Evolutionary conservation across 2,113 vertebrate genomes (phyloP).

Genomic region (Himantopus leucocephalus): DNA sequence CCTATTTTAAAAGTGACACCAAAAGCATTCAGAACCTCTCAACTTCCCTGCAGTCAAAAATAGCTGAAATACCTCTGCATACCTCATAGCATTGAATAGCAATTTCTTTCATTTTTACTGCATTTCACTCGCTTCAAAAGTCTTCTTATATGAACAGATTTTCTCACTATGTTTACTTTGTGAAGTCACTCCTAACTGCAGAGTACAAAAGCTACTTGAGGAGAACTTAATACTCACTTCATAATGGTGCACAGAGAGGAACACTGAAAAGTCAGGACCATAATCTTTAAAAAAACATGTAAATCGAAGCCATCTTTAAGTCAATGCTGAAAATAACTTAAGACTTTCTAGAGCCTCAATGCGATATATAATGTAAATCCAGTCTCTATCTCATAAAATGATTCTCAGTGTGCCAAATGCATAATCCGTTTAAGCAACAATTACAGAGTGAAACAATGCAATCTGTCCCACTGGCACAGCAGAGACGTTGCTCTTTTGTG

Average conservation of each 20-base stretch:
- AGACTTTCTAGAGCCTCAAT: conserved; percentile 23
- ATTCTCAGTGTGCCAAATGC: conserved; percentile 58
- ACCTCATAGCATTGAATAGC: not conserved
- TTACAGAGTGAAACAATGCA: conserved; percentile 73
- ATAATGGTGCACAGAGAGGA: not conserved
- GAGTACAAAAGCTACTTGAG: not conserved
- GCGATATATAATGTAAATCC: conserved; percentile 25
- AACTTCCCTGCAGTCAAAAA: not conserved
- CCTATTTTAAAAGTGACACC: not conserved
- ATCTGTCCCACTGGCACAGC: conserved; percentile 71
- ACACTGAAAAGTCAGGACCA: not conserved
- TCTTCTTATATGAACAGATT: not conserved
- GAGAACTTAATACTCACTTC: not conserved
- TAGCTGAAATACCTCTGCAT: not conserved
- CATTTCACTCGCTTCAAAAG: not conserved
- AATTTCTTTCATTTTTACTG: not conserved
- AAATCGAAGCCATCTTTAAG: not conserved
- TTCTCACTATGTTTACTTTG: not conserved
- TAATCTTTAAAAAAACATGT: not conserved
- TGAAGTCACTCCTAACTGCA: not conserved
- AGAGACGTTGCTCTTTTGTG: conserved; percentile 10
- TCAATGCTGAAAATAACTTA: conserved; percentile 32
- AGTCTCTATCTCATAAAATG: conserved; percentile 62
- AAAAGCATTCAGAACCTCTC: not conserved
- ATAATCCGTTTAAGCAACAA: conserved; percentile 76